Base-by-base conservation (phyloP, 2,888 invertebrate species). In the Lamproptera curius region DNA sequence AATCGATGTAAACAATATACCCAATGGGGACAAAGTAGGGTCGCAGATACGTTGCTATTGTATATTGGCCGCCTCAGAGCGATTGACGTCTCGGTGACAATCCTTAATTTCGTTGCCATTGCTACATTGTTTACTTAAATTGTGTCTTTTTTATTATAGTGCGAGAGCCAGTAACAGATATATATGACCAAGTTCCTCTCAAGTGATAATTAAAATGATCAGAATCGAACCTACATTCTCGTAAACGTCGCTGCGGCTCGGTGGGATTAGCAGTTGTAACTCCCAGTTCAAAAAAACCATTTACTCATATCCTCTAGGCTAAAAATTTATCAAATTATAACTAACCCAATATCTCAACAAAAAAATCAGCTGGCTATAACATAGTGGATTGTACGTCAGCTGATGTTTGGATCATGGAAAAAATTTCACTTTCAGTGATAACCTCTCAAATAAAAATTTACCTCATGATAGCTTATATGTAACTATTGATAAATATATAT, bases 171-270 rank as follows among this genome's bases (percentile, higher is more conserved):
- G 16, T 13, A 33, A 33, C 33, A 33, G 33, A 33, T 33, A 11
- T 33, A 33, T 33, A 13, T 33, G 33, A 33, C 17, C 38, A 15
- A 38, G n/a, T 38, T 16, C 38, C 38, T 16, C n/a, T 16, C 15
- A 38, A 38, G 17, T 5, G 5, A 17, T 16, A 38, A 38, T 38
- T 17, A n/a, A 20, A 9, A 17, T 2, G 6, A 17, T 16, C n/a
- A 38, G 38, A 16, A 38, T 9, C 10, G 16, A 16, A 15, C n/a
- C 16, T n/a, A 16, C 6, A 38, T 16, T n/a, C 13, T 33, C 11
- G 33, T 33, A n/a, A 33, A 33, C 33, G 33, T 33, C 33, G 33
- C 33, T 10, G 33, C 4, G 33, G 33, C 13, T 33, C 33, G 11
- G 33, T 33, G 33, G 13, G 33, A 33, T 33, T 5, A 33, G 33